Conservation (phyloP, 2,888 invertebrate species). For the Seira sanloemensis region DNA sequence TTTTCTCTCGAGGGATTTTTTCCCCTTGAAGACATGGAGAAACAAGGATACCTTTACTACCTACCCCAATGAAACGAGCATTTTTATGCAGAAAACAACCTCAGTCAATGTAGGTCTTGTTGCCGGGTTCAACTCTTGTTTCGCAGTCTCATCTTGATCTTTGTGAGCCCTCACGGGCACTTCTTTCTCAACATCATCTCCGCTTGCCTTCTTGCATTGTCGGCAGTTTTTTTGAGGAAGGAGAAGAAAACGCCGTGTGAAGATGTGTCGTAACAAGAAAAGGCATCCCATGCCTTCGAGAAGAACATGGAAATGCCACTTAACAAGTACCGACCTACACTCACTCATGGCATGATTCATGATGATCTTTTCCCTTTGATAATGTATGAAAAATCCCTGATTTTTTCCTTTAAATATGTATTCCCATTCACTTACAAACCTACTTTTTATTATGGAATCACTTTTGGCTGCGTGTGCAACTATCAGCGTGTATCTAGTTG, state of each 20-base stretch:
- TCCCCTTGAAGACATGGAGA: not conserved
- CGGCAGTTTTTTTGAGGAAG: constrained; percentile 23
- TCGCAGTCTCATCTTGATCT: constrained; percentile 10
- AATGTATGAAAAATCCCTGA: not conserved
- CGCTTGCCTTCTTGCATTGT: constrained; percentile 24
- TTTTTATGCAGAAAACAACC: constrained; percentile 46
- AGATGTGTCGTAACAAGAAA: not conserved
- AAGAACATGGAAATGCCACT: constrained; percentile 45
- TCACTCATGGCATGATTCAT: constrained; percentile 23
- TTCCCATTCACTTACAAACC: not conserved
- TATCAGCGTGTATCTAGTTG: constrained; percentile 4
- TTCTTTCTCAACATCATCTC: not conserved
- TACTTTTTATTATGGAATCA: constrained; percentile 25
- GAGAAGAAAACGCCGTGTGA: not conserved
- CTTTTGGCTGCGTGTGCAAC: no score
- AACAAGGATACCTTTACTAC: constrained; percentile 20
- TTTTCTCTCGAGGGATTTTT: constrained; percentile 21
- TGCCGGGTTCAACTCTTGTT: constrained; percentile 20
- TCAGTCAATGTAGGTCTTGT: not conserved
- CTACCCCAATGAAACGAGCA: constrained; percentile 46
- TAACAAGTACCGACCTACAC: constrained; percentile 39
- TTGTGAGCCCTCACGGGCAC: constrained; percentile 50
- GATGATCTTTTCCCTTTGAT: not conserved
- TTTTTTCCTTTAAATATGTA: constrained; percentile 14
- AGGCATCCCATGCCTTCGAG: not conserved